Percentiles rank a stretch among this genome's conserved stretches.
Conservation (phyloP, 2,797 vertebrate genomes). For the Falco peregrinus region DNA sequence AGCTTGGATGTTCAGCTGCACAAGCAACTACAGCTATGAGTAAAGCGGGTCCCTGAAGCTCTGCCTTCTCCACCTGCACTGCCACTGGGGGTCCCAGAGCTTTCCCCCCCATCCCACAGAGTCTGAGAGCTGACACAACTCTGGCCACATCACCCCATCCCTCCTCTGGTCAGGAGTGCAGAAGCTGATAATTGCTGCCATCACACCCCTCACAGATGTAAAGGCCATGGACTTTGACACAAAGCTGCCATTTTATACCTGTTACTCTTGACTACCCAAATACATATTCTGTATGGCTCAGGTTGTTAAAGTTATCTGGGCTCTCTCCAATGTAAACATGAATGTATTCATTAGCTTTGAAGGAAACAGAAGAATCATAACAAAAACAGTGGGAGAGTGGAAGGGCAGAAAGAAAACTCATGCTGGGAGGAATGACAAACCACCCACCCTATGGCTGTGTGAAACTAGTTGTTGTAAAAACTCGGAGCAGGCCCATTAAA, state of each 20-base stretch:
- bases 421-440: not conserved
- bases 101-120: not conserved
- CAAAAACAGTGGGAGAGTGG: not conserved
- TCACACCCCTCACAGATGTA: not conserved
- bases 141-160: not conserved
- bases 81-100: not conserved
- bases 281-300: not conserved
- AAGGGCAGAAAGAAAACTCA: not conserved
- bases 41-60: not conserved
- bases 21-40: not conserved
- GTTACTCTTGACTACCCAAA: not conserved
- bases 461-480: not conserved
- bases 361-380: not conserved
- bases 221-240: not conserved
- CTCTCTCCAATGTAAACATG: not conserved
- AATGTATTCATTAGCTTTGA: not conserved
- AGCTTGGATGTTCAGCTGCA: not conserved
- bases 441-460: not conserved
- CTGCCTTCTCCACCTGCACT: not conserved
- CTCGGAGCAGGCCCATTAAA: not conserved
- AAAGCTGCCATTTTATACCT: not conserved
- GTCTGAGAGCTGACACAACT: not conserved
- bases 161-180: not conserved
- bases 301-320: not conserved
- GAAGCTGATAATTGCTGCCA: rapidly evolving